Evolutionary conservation across 2,888 invertebrate species (phyloP), one percentile per base, ranked within the genome.

Genomic region (Diarsia mendica): DNA sequence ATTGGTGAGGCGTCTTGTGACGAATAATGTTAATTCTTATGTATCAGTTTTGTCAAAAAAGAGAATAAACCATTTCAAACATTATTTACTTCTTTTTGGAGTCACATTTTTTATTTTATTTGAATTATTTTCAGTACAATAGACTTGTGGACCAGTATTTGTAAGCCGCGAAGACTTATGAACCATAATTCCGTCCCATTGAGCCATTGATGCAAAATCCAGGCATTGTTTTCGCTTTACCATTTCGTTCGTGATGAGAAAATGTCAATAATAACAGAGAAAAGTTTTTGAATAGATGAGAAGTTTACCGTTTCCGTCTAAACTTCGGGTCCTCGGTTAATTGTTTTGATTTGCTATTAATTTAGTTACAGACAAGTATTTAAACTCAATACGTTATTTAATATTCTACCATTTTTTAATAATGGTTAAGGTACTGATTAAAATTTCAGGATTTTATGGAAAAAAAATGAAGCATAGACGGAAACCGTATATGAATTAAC

Each of bases 151-250:
- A 77, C 60, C 33, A 53, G 67, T 51, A 70, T 64, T 51, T 49
- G 72, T 48, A 69, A 82, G 46, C 69, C 60, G n/a, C 33, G 6
- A 67, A 72, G 69, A 79, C 71, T 82, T 75, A 77, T 71, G 76
- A 78, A 72, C 78, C 68, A 84, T 85, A 86, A 86, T 77, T 75
- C 70, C 67, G 73, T 77, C 73, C 82, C 79, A 82, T 72, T 81
- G 80, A 73, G 80, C 79, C 73, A 72, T 74, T 83, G 76, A 79
- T 82, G 70, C 73, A 71, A 87, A 86, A 84, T 82, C 74, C 81
- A 71, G 72, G 80, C 83, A 87, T 88, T 90, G 87, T 90, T 89
- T 84, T 82, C 75, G 72, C 69, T 68, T 69, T 77, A 55, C 80
- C 76, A 84, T 85, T 87, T 83, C 83, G 74, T 77, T 72, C 78